Evolutionary conservation across 92 coral and sea anemone species (phyloP).

Genomic region (Plumapathes pennacea): DNA sequence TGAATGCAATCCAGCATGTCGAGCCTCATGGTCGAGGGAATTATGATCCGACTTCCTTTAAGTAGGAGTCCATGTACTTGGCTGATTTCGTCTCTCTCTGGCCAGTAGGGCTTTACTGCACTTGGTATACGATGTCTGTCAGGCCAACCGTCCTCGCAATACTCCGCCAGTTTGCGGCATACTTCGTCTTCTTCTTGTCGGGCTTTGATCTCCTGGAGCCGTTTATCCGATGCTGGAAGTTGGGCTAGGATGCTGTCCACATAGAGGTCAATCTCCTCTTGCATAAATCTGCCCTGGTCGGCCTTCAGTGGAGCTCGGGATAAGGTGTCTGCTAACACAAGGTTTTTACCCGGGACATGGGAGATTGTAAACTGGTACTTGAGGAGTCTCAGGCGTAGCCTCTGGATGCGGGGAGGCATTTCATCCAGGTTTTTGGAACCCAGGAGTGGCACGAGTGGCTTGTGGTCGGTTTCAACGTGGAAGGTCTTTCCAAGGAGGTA

Average conservation of each 20-base stretch:
- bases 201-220: conserved; percentile 44
- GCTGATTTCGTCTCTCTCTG: conserved; percentile 16
- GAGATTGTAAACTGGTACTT: conserved; percentile 44
- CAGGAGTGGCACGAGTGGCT: conserved; percentile 49
- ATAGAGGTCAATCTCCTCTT: conserved; percentile 57
- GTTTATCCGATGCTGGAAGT: conserved; percentile 52
- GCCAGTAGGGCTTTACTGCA: conserved; percentile 56
- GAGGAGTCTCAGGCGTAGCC: conserved; percentile 35
- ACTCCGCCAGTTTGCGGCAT: conserved; percentile 30
- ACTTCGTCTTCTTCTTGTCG: conserved; percentile 55
- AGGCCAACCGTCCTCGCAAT: conserved; percentile 58
- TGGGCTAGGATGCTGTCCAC: conserved; percentile 35
- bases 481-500: conserved; percentile 45
- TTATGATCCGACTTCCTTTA: neutral
- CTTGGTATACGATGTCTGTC: conserved; percentile 35
- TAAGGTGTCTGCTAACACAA: conserved; percentile 42
- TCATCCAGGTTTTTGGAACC: conserved; percentile 28
- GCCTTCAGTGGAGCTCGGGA: conserved; percentile 59
- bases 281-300: no score
- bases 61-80: neutral
- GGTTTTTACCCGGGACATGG: conserved; percentile 58
- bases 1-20: conserved; percentile 70
- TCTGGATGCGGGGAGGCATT: conserved; percentile 45
- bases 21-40: conserved; percentile 45
- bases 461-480: conserved; percentile 53